Evolutionary conservation across 2,888 invertebrate genomes (phyloP).

Genomic region (Idaea straminata): DNA sequence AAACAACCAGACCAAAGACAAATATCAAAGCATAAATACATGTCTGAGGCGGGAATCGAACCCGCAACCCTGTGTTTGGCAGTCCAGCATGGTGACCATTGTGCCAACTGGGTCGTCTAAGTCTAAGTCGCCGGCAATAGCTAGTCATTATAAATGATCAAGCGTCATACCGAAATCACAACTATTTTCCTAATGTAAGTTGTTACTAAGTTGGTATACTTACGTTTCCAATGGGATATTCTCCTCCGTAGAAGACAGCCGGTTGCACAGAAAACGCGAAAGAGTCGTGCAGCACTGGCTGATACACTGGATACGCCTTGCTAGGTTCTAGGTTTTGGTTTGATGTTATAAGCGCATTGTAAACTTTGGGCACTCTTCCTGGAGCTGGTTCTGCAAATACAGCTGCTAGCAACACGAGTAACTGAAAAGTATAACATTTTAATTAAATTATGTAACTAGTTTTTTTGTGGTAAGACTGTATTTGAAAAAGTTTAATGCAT

Average conservation of each 20-base stretch:
- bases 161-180: no score
- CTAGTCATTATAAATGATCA: no score
- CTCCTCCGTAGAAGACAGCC: constrained; percentile 56
- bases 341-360: constrained; percentile 89
- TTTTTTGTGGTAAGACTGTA: no score
- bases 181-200: not conserved
- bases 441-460: no score
- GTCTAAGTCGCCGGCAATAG: not conserved
- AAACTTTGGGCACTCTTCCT: constrained; percentile 86
- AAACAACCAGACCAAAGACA: no score
- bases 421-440: constrained; percentile 42
- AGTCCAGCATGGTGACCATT: no score
- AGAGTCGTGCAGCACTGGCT: constrained; percentile 84
- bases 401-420: constrained; percentile 43
- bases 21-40: no score
- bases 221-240: constrained; percentile 58
- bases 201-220: constrained; percentile 28
- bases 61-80: no score
- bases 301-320: constrained; percentile 86
- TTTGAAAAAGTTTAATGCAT: no score
- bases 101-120: no score
- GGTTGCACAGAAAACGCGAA: constrained; percentile 72
- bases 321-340: constrained; percentile 88
- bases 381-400: constrained; percentile 61
- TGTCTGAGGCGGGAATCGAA: no score